Base-by-base conservation (phyloP, 1,140 invertebrate genomes). In the Bradysia coprophila region DNA sequence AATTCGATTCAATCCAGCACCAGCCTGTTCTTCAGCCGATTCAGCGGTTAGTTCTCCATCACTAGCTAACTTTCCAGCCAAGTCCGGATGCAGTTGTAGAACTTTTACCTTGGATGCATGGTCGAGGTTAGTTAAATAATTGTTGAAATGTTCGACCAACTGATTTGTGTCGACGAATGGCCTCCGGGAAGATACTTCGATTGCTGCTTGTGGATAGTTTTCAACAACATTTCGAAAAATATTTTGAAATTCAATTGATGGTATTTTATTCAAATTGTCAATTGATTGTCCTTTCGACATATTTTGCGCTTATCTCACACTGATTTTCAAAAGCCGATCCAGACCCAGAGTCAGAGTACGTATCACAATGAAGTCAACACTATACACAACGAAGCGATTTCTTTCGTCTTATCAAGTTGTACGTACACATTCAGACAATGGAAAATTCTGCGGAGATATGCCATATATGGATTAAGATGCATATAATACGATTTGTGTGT, bases 1-100 rank as follows among this genome's bases (percentile, higher is more conserved):
- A 16, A 79, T 51, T 23, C 56, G 48, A 49, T 67, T 53, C 0
- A 78, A 54, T 1, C 72, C 73, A 1, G 73, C 74, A 44, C 55
- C 54, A 42, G 54, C 56, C 51, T 79, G 76, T 50, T 79, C 75
- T 9, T 57, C 55, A 0, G 63, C 52, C 0, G 75, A 78, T 51
- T 80, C 75, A 0, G 43, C 36, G 1, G 75, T 76, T 3, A 78
- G 56, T 42, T 65, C 56, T 13, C 67, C 70, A 41, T 56, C 55
- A 2, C 63, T 63, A 16, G 69, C 66, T 40, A 76, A 46, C 49
- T 64, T 66, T 2, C 74, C 75, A 4, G 75, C 73, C 38, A 80
- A 59, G 55, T 80, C 76, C 2, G 76, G 76, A 58, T 77, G 74
- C 1, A 64, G 55, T 45, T 63, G 57, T 31, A 78, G 52, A 45